phyloP scores from a whole-genome alignment of 2,888 invertebrate genomes.

The Tanytarsus gracilentus region DNA sequence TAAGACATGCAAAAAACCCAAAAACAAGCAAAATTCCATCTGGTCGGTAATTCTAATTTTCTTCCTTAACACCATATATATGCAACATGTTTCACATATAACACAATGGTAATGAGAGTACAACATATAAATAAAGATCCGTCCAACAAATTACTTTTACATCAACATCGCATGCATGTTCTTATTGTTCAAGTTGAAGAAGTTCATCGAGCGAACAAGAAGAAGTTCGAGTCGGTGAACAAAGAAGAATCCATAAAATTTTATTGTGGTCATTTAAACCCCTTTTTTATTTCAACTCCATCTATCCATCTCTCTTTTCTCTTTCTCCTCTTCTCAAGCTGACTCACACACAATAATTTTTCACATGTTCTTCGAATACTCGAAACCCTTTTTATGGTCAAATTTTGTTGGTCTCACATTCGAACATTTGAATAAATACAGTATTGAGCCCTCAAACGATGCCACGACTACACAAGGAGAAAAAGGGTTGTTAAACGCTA shows the following conservation, averaged over 20 bases:
- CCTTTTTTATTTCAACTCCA: conserved; percentile 1
- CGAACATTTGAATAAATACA: background rate
- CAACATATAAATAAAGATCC: no score
- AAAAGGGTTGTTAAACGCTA: conserved; percentile 13
- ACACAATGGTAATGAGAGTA: no score
- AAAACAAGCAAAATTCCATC: background rate
- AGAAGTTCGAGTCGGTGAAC: background rate
- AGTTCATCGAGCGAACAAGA: conserved; percentile 15
- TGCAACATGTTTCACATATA: conserved; percentile 2
- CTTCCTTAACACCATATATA: no score
- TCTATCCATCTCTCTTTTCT: background rate
- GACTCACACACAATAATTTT: background rate
- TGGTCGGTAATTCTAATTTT: no score
- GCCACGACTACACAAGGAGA: background rate
- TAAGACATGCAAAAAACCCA: background rate
- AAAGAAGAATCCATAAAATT: conserved; percentile 20
- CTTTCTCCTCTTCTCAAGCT: conserved; percentile 15
- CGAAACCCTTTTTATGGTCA: conserved; percentile 7
- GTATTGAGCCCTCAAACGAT: background rate
- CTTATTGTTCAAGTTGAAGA: no score
- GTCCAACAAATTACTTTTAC: conserved; percentile 1
- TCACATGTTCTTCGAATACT: background rate
- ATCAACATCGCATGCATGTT: no score
- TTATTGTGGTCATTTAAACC: conserved; percentile 29
- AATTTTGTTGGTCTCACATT: background rate